These are phyloP conservation scores for Camptogramma bilineatum DNA, from an alignment of 2,888 invertebrate genomes.

Conservation along the genomic window DNA sequence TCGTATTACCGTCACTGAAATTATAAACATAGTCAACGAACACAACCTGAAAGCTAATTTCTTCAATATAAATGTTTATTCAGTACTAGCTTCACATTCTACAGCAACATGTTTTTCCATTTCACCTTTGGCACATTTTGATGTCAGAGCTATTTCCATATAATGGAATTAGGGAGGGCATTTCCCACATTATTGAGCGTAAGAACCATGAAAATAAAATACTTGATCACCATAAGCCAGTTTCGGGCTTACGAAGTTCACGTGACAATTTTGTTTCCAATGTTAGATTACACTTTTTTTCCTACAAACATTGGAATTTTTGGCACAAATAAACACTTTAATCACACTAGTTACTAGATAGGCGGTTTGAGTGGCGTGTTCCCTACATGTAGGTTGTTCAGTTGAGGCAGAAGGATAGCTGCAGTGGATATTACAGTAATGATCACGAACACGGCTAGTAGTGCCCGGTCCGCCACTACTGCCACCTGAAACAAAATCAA, in stretches of 20 bases:
- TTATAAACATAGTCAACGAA: neutral
- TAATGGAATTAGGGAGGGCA: conserved; percentile 4
- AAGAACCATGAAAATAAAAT: conserved; percentile 9
- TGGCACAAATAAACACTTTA: conserved; percentile 20
- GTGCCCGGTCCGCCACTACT: conserved; percentile 92
- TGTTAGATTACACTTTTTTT: neutral
- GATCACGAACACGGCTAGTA: conserved; percentile 91
- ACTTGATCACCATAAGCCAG: neutral
- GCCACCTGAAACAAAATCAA: conserved; percentile 82
- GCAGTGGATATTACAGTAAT: conserved; percentile 92
- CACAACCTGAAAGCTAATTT: neutral
- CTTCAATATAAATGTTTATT: neutral
- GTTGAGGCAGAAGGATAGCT: conserved; percentile 89
- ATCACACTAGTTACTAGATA: conserved; percentile 50
- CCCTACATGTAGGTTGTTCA: conserved; percentile 83
- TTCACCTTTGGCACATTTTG: neutral
- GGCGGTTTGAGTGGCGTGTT: conserved; percentile 80
- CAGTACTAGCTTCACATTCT: neutral
- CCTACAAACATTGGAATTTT: conserved; percentile 12
- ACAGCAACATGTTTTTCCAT: neutral
- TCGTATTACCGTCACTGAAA: neutral
- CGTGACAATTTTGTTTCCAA: conserved; percentile 7
- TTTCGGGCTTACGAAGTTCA: conserved; percentile 9
- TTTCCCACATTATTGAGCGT: conserved; percentile 3
- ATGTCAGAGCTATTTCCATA: neutral